Conservation (phyloP, 2,888 invertebrate genomes). For the Pyralis farinalis region DNA sequence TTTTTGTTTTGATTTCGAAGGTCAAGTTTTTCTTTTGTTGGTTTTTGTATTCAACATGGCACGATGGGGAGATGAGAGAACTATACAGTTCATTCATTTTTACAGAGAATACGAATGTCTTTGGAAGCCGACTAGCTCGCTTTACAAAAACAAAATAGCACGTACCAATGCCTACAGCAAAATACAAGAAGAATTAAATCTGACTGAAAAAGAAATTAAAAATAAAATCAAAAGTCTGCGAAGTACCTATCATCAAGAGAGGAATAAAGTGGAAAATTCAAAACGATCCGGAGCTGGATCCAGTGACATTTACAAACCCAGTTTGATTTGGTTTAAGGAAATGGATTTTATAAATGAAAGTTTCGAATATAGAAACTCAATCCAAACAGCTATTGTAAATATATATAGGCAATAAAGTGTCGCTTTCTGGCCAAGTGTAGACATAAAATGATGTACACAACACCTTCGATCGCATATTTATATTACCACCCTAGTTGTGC, state of each 20-base stretch:
- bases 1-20: constrained; percentile 13
- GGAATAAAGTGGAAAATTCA: constrained; percentile 15
- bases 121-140: constrained; percentile 15
- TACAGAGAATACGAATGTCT: constrained; percentile 19
- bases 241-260: constrained; percentile 13
- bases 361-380: constrained; percentile 3
- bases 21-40: constrained; percentile 15
- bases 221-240: constrained; percentile 13
- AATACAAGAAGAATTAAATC: constrained; percentile 8
- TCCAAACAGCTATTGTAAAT: constrained; percentile 7
- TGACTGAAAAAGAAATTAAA: constrained; percentile 15
- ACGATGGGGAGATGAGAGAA: constrained; percentile 15
- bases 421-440: background rate
- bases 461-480: too few relatives aligned
- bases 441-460: too few relatives aligned
- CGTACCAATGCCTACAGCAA: constrained; percentile 16
- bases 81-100: constrained; percentile 18
- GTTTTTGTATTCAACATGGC: constrained; percentile 6
- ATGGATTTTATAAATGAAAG: constrained; percentile 11
- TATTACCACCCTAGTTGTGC: too few relatives aligned
- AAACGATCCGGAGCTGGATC: constrained; percentile 15
- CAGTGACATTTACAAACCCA: constrained; percentile 15
- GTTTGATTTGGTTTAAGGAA: constrained; percentile 14
- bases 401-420: constrained; percentile 1
- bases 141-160: constrained; percentile 19